A percentile compares a stretch with the other conserved stretches of the same genome.
phyloP scores from a whole-genome alignment of 1,140 invertebrate species.

The Himalopsyche phryganea region DNA sequence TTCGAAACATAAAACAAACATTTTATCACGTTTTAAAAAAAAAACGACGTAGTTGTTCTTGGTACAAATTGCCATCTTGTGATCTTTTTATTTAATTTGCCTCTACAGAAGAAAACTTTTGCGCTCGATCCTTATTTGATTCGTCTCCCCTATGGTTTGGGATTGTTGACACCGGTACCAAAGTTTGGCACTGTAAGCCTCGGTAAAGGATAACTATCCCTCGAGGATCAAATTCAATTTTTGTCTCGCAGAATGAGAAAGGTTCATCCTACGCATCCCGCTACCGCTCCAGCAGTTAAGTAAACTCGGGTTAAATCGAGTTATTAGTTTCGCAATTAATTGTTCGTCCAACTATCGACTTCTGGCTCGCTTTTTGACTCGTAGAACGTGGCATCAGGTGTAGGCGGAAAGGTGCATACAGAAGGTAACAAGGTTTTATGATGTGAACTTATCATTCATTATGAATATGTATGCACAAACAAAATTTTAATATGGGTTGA shows the following conservation, averaged over 20 bases:
- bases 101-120: conserved; percentile 7
- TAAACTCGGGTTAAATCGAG: conserved; percentile 13
- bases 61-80: neutral
- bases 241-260: neutral
- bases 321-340: conserved; percentile 21
- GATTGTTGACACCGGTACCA: conserved; percentile 9
- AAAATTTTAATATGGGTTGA: too few species aligned
- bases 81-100: conserved; percentile 17
- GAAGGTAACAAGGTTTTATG: too few species aligned
- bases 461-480: too few species aligned
- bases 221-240: conserved; percentile 1
- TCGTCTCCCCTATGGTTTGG: neutral
- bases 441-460: too few species aligned
- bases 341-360: conserved; percentile 15
- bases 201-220: neutral
- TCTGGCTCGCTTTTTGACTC: neutral
- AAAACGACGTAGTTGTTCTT: too few species aligned
- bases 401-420: neutral
- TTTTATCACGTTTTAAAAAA: too few species aligned
- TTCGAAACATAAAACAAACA: too few species aligned
- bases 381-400: conserved; percentile 7
- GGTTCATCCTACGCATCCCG: neutral
- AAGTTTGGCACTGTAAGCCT: conserved; percentile 1
- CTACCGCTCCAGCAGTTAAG: neutral
- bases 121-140: conserved; percentile 8